phyloP scores from a whole-genome alignment of 2,113 vertebrate genomes.

The Ornithorhynchus anatinus region DNA sequence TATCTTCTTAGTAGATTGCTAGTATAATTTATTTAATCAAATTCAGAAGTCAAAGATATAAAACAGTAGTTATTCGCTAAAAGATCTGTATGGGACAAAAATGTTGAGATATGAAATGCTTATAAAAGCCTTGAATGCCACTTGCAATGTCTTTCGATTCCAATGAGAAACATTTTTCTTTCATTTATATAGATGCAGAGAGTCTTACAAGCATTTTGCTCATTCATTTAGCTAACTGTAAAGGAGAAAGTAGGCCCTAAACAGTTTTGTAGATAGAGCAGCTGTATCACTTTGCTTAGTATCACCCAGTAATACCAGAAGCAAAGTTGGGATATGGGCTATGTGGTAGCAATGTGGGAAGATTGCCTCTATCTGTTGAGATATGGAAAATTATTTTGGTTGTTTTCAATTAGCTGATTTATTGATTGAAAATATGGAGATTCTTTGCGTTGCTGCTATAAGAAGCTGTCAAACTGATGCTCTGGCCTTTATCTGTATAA shows the following conservation, averaged over 20 bases:
- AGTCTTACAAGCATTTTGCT: too few species aligned
- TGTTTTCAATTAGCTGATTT: too few species aligned
- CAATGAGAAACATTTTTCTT: neutral
- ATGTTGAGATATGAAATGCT: neutral
- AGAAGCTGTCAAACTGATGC: slow-evolving; percentile 24
- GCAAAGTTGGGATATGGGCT: neutral
- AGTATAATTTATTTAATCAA: slow-evolving; percentile 55
- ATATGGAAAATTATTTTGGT: too few species aligned
- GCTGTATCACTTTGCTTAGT: too few species aligned
- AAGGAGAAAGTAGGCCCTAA: neutral
- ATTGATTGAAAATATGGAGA: neutral
- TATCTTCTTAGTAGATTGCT: slow-evolving; percentile 44
- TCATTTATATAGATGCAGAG: neutral
- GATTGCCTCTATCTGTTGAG: neutral
- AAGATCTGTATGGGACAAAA: slow-evolving; percentile 8
- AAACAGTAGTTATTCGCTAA: slow-evolving; percentile 10
- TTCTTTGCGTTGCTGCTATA: neutral
- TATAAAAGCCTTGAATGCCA: neutral
- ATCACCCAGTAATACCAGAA: too few species aligned
- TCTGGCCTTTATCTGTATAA: slow-evolving; percentile 28
- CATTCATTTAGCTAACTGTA: too few species aligned
- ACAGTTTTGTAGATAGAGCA: neutral
- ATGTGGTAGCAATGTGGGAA: neutral
- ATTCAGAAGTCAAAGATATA: slow-evolving; percentile 49
- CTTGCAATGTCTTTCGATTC: slow-evolving; percentile 9